A percentile compares a stretch with the other conserved stretches of the same genome.
phyloP scores from a whole-genome alignment of 2,797 vertebrate genomes.

The Carapus acus region DNA sequence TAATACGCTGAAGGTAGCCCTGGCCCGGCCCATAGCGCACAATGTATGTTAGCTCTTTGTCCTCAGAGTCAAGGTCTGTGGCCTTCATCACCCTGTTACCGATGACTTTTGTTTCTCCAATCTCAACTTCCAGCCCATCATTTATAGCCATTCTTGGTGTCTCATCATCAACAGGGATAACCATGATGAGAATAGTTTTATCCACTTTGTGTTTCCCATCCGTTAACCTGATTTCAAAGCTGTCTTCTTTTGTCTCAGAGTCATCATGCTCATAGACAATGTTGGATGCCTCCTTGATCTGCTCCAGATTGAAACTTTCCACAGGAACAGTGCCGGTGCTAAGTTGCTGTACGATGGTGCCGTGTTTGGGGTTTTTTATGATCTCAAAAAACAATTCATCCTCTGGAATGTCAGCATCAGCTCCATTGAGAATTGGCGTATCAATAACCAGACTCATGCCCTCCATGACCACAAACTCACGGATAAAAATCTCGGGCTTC shows the following conservation, averaged over 20 bases:
- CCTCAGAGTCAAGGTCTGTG: slow-evolving; percentile 83
- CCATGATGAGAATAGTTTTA: slow-evolving; percentile 74
- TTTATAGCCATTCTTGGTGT: slow-evolving; percentile 81
- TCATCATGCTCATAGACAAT: slow-evolving; percentile 87
- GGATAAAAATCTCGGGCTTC: slow-evolving; percentile 78
- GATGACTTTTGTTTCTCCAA: slow-evolving; percentile 79
- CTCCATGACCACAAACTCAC: slow-evolving; percentile 84
- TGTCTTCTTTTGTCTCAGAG: slow-evolving; percentile 83
- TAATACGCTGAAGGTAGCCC: slow-evolving; percentile 78
- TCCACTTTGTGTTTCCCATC: slow-evolving; percentile 78
- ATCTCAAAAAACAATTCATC: slow-evolving; percentile 80
- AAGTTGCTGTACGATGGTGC: slow-evolving; percentile 79
- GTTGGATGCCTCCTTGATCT: slow-evolving; percentile 80
- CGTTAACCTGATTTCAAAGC: slow-evolving; percentile 78
- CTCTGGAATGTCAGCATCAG: slow-evolving; percentile 77
- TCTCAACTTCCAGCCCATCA: slow-evolving; percentile 79
- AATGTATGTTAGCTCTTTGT: slow-evolving; percentile 78
- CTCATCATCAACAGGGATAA: slow-evolving; percentile 84
- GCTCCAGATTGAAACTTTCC: slow-evolving; percentile 74
- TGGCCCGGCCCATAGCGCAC: slow-evolving; percentile 74
- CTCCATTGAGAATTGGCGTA: slow-evolving; percentile 75
- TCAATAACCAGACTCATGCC: slow-evolving; percentile 87
- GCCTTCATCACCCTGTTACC: slow-evolving; percentile 78
- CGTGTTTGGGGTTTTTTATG: slow-evolving; percentile 75
- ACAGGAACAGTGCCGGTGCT: slow-evolving; percentile 69